Evolutionary conservation across 2,797 vertebrate species (phyloP), one percentile per base, ranked within the genome.

Genomic region (Notamacropus eugenii): DNA sequence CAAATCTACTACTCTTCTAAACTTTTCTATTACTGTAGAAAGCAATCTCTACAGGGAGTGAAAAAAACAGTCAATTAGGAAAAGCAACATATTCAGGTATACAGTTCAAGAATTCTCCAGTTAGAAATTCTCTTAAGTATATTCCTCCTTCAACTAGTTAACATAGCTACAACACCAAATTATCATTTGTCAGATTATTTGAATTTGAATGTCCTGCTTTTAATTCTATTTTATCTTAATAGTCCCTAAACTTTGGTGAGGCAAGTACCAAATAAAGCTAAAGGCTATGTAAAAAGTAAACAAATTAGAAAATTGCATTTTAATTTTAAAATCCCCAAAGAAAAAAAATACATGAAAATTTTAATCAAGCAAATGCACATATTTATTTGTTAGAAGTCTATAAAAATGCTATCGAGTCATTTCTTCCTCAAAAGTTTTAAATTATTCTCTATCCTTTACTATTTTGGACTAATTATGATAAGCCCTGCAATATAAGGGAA

Each of bases 251-350:
- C 91, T 96, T 92, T 93, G 57, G 14, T 91, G 90, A 93, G 13
- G 96, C 94, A 94, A 34, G 13, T 5, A 90, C n/a, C 94, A 95
- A 12, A 16, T 82, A 95, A 96, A 93, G 19, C 52, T 92, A 96
- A 92, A 58, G 16, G 16, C 34, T 74, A 93, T 57, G 74, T 55
- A 94, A 94, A 56, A 40, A 91, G 52, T 55, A 94, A 93, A 96
- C 62, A 8, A 62, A 95, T 92, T n/a, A n/a, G 62, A 93, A 90
- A 93, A 90, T 3, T 27, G 55, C 27, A 54, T 93, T 96, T 94
- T 82, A 57, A 91, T 93, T 95, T 94, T 90, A 34, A 96, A 74
- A 74, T 40, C 14, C 16, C 9, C 14, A 74, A 74, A 74, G 34
- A 16, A 67, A 95, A 95, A 67, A 93, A 54, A 46, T 6, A 22